phyloP scores from a whole-genome alignment of 2,888 invertebrate genomes.

The Poecilobothrus nobilitatus region DNA sequence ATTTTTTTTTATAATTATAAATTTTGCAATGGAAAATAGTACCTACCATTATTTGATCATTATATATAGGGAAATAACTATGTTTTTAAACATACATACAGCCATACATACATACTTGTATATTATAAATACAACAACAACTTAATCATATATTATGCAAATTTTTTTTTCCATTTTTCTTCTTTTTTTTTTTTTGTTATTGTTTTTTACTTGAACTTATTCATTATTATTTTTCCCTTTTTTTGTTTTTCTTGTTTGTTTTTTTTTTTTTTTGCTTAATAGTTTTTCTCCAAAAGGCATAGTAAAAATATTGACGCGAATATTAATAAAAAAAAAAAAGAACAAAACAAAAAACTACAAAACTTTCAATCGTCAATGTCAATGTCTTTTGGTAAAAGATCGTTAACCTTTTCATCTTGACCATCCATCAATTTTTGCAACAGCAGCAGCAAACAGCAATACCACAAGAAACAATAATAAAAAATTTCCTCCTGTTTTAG shows the following conservation, averaged over 20 bases:
- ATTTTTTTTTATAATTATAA: too few relatives aligned
- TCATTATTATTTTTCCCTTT: neutral
- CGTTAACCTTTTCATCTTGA: slow-evolving; percentile 8
- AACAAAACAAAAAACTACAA: neutral
- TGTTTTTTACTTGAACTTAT: neutral
- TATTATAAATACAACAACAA: neutral
- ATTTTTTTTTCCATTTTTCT: neutral
- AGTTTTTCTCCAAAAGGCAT: neutral
- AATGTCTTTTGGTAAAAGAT: slow-evolving; percentile 7
- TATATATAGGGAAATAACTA: too few relatives aligned
- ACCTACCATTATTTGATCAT: too few relatives aligned
- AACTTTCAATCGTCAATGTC: slow-evolving; percentile 8
- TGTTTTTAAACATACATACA: too few relatives aligned
- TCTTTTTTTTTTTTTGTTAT: neutral
- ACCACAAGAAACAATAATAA: too few relatives aligned
- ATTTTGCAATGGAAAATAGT: too few relatives aligned
- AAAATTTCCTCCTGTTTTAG: neutral
- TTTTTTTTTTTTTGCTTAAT: neutral
- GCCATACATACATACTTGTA: neutral
- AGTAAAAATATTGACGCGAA: neutral
- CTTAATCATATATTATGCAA: slow-evolving; percentile 1
- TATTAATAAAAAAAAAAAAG: neutral
- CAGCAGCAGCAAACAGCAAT: too few relatives aligned
- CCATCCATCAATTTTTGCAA: slow-evolving; percentile 3
- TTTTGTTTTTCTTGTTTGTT: neutral